These are phyloP conservation scores for Nemurella pictetii DNA, from an alignment of 2,888 invertebrate species.

Conservation along the genomic window DNA sequence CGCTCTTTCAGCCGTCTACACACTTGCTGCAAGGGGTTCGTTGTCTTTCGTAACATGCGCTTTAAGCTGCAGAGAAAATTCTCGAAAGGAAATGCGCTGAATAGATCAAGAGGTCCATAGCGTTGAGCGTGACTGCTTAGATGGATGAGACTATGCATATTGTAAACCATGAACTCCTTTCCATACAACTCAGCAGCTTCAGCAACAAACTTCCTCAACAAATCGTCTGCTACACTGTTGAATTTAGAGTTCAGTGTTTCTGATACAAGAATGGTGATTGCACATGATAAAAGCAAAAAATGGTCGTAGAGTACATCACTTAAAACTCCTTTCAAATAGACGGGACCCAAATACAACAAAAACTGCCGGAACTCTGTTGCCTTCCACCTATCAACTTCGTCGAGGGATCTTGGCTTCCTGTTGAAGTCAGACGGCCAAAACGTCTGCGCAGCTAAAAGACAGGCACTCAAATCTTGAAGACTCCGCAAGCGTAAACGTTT, in stretches of 20 bases:
- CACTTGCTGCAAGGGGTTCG: conserved; percentile 37
- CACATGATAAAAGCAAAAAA: conserved; percentile 32
- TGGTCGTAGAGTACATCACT: neutral
- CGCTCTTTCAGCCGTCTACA: neutral
- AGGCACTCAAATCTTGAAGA: neutral
- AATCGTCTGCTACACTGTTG: neutral
- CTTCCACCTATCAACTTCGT: conserved; percentile 46
- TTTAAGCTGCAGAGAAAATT: conserved; percentile 41
- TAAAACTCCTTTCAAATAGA: conserved; percentile 43
- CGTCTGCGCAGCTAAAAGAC: neutral
- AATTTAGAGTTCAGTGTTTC: neutral
- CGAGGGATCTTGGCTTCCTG: conserved; percentile 45
- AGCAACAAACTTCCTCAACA: conserved; percentile 1
- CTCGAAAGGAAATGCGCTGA: conserved; percentile 45
- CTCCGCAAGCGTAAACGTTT: no score
- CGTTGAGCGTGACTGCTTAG: conserved; percentile 39
- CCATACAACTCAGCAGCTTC: conserved; percentile 17
- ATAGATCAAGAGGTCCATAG: conserved; percentile 43
- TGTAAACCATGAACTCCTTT: conserved; percentile 1
- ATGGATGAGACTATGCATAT: conserved; percentile 6
- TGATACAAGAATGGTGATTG: conserved; percentile 9
- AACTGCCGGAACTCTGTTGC: conserved; percentile 46
- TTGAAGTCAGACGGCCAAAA: conserved; percentile 43
- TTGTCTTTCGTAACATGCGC: conserved; percentile 33
- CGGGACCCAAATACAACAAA: conserved; percentile 45